Conservation (phyloP, 2,888 invertebrate species). For the Taenaris catops region DNA sequence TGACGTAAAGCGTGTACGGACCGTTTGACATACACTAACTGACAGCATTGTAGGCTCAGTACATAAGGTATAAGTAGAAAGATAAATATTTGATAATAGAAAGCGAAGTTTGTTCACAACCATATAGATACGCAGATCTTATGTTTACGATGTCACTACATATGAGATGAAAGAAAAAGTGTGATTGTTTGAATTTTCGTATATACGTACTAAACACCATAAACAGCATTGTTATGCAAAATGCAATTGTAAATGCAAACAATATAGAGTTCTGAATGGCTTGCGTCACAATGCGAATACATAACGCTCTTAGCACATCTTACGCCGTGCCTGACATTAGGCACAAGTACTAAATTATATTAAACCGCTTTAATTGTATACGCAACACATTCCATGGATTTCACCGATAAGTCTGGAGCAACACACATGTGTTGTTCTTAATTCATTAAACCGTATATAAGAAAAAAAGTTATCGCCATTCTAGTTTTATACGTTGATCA, state of each 20-base stretch:
- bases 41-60: slow-evolving; percentile 43
- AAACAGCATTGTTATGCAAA: slow-evolving; percentile 9
- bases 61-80: slow-evolving; percentile 74
- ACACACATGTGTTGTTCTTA: too few relatives aligned
- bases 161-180: slow-evolving; percentile 78
- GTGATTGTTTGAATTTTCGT: slow-evolving; percentile 71
- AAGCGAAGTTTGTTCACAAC: slow-evolving; percentile 71
- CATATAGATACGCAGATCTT: slow-evolving; percentile 52
- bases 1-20: slow-evolving; percentile 59
- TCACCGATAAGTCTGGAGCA: too few relatives aligned
- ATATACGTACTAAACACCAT: slow-evolving; percentile 30
- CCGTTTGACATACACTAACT: slow-evolving; percentile 60
- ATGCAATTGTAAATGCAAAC: slow-evolving; percentile 10
- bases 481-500: too few relatives aligned
- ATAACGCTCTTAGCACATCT: slow-evolving; percentile 5
- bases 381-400: slow-evolving; percentile 10
- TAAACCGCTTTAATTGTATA: slow-evolving; percentile 4
- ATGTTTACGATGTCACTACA: slow-evolving; percentile 55
- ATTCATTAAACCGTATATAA: too few relatives aligned
- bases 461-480: too few relatives aligned
- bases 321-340: slow-evolving; percentile 9
- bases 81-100: slow-evolving; percentile 76
- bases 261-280: slow-evolving; percentile 33
- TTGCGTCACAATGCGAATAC: slow-evolving; percentile 6
- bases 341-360: slow-evolving; percentile 9